Percentiles rank a stretch among this genome's conserved stretches.
Conservation (phyloP, 2,113 vertebrate species). For the Gallinago jamesoni region DNA sequence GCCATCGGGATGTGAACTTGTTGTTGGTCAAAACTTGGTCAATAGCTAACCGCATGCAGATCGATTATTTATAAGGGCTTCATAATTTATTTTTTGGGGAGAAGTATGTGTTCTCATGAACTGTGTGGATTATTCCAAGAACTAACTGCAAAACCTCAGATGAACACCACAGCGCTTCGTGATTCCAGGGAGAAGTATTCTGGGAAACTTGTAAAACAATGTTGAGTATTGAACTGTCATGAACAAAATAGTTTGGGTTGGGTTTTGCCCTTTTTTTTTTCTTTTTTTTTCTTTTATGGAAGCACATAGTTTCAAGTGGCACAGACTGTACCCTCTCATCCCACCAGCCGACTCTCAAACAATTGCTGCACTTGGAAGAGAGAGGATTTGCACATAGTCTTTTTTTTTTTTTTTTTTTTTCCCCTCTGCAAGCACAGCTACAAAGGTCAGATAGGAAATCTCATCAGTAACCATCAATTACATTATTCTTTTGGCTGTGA, state of each 20-base stretch:
- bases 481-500: not conserved
- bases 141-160: constrained; percentile 30
- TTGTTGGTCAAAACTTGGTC: not conserved
- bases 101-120: not conserved
- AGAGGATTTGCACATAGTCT: not conserved
- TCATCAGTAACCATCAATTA: not conserved
- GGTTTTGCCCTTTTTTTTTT: not conserved
- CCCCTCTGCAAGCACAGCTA: not conserved
- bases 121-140: constrained; percentile 31
- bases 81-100: not conserved
- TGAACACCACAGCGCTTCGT: not conserved
- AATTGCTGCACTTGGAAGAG: not conserved
- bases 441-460: not conserved
- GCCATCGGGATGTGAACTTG: not conserved
- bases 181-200: constrained; percentile 28
- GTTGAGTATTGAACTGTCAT: constrained; percentile 2
- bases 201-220: constrained; percentile 19
- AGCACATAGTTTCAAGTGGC: not conserved
- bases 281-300: not conserved
- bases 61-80: constrained; percentile 14
- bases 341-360: not conserved
- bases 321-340: not conserved
- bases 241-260: not conserved
- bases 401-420: not conserved
- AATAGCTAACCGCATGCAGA: not conserved